A percentile compares a stretch with the other conserved stretches of the same genome.
Evolutionary conservation across 2,113 vertebrate genomes (phyloP).

Genomic region (Alouatta palliata): DNA sequence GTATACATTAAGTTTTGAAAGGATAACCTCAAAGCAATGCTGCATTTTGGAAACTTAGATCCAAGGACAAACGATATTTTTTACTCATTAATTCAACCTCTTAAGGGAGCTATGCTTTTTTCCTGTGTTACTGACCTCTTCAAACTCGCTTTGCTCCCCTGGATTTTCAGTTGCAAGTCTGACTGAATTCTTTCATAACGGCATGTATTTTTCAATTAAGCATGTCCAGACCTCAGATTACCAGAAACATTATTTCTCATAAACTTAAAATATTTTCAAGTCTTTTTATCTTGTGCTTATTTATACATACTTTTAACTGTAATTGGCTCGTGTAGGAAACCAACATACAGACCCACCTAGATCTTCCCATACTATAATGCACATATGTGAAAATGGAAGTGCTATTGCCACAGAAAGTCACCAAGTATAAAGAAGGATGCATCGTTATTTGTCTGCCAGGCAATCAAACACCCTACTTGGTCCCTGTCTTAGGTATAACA

Average conservation of each 20-base stretch:
- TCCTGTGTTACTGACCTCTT: background rate
- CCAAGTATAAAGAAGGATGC: background rate
- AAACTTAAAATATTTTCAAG: background rate
- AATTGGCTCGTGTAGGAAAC: background rate
- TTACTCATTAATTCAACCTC: background rate
- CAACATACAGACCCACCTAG: rapidly evolving
- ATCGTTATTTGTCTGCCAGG: background rate
- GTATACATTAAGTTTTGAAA: background rate
- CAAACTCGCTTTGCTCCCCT: background rate
- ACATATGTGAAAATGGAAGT: background rate
- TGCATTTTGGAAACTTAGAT: background rate
- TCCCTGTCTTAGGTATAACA: background rate
- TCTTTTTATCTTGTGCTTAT: background rate
- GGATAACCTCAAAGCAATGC: background rate
- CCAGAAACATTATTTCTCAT: background rate
- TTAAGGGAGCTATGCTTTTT: background rate
- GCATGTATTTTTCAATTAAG: background rate
- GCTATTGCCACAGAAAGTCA: background rate
- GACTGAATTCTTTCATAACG: background rate
- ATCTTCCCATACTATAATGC: too few species aligned
- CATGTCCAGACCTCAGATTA: background rate
- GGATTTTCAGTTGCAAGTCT: background rate
- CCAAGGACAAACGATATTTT: background rate
- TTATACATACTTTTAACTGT: background rate
- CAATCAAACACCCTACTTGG: background rate